Percentiles rank a stretch among this genome's conserved stretches.
These are phyloP conservation scores for Centropus unirufus DNA, from an alignment of 2,113 vertebrate species.

Conservation along the genomic window DNA sequence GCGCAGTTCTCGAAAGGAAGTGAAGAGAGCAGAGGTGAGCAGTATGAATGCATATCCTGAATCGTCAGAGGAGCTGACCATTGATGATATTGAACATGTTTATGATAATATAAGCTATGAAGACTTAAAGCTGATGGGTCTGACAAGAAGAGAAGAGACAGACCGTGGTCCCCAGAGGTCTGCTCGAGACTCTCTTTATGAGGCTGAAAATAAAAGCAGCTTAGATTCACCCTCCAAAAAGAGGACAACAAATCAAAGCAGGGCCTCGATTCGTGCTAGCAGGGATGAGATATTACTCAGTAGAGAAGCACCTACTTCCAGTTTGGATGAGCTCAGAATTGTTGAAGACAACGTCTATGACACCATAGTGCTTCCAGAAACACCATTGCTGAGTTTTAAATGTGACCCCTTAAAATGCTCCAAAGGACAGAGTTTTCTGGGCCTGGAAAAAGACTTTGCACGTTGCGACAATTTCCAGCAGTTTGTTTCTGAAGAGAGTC, in stretches of 20 bases:
- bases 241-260: slow-evolving; percentile 19
- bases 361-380: slow-evolving; percentile 85
- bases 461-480: slow-evolving; percentile 73
- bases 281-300: slow-evolving; percentile 2
- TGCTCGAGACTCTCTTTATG: slow-evolving; percentile 65
- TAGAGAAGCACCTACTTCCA: slow-evolving; percentile 51
- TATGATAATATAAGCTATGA: slow-evolving; percentile 98
- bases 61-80: slow-evolving; percentile 86
- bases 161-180: slow-evolving; percentile 38
- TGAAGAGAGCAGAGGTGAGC: slow-evolving; percentile 28
- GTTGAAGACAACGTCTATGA: slow-evolving; percentile 93
- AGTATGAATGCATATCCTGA: slow-evolving; percentile 35
- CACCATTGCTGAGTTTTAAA: slow-evolving; percentile 51
- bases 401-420: slow-evolving; percentile 46
- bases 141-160: slow-evolving; percentile 82
- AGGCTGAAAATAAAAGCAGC: slow-evolving; percentile 67
- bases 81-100: slow-evolving; percentile 93
- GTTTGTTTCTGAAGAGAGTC: slow-evolving; percentile 88
- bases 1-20: slow-evolving; percentile 75
- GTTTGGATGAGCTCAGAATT: slow-evolving; percentile 81
- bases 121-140: slow-evolving; percentile 93
- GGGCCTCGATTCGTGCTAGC: background rate
- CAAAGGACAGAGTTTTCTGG: slow-evolving; percentile 74
- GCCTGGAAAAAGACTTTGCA: slow-evolving; percentile 80
- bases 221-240: slow-evolving; percentile 63